Base-by-base conservation (phyloP, 2,113 vertebrate species). In the Mirounga angustirostris region DNA sequence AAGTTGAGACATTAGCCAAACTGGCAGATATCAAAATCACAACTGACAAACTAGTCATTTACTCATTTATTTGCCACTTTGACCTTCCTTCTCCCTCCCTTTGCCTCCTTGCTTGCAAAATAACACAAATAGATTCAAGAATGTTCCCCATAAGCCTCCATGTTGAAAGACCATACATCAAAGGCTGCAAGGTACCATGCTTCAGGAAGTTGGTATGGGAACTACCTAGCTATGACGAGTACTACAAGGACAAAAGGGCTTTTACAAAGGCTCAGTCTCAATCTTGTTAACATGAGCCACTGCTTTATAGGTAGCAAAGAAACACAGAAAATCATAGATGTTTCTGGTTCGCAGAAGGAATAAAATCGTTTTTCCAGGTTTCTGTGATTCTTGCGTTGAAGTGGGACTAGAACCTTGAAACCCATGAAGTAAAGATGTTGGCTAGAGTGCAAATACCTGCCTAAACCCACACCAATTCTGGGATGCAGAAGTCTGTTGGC, bases 1-100 rank as follows among this genome's bases (percentile, higher is more conserved):
- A 97, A 98, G 81, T 90, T 96, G 1, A 92, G 69, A 89, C 40
- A 67, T 4, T 76, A 94, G 12, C 26, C 91, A 97, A 52, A 22
- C 14, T 79, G 78, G 7, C 71, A 92, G 1, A 7, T 56, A 88
- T 24, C 2, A 91, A 94, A 96, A 86, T 92, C 80, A 94, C 61
- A 91, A 76, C 61, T 84, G 56, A 52, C 1, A 22, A 0, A 59
- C 73, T 50, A 0, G 65, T 50, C 36, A 61, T 92, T 93, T 91
- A 82, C 46, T 89, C 6, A 83, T 94, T 84, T 94, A 69, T 65
- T 88, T 79, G 1, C 43, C 71, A 73, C 0, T 86, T 89, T 90
- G 1, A 0, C 21, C 78, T 91, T 15, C 6, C 21, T 10, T 73
- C 22, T 59, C 52, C 9, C 2, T 78, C 11, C 7, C 19, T 79